These are phyloP conservation scores for Cynopterus sphinx DNA, from an alignment of 2,797 vertebrate genomes.

Conservation along the genomic window DNA sequence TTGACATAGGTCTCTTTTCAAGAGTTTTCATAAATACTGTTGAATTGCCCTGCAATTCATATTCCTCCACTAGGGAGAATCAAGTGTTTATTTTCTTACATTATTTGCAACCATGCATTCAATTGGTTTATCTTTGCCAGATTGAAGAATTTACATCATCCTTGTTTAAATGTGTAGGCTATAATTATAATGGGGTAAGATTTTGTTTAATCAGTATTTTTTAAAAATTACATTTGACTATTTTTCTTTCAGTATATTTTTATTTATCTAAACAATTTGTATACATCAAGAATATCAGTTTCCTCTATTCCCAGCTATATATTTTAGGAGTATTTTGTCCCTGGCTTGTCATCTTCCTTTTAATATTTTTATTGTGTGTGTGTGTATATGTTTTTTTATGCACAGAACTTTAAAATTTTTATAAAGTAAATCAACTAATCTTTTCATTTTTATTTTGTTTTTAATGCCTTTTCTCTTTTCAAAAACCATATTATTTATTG, in stretches of 20 bases:
- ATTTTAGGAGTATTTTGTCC: background rate
- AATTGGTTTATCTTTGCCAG: background rate
- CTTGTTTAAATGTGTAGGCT: background rate
- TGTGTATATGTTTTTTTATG: background rate
- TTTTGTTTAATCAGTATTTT: background rate
- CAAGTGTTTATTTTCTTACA: background rate
- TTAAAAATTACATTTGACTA: background rate
- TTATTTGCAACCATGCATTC: background rate
- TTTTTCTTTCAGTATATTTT: background rate
- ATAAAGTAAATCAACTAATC: background rate
- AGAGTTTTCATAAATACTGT: background rate
- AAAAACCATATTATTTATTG: background rate
- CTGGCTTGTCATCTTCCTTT: background rate
- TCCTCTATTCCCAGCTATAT: background rate
- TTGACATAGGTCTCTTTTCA: background rate
- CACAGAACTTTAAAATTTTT: background rate
- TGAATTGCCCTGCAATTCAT: background rate
- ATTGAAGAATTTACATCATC: background rate
- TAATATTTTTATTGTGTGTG: background rate
- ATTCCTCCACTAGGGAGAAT: background rate
- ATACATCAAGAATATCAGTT: background rate
- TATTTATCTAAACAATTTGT: background rate
- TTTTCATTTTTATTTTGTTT: background rate
- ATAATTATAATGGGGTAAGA: background rate
- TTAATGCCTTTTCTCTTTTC: background rate